These are phyloP conservation scores for Irena cyanogastra DNA, from an alignment of 2,113 vertebrate species.

Conservation along the genomic window DNA sequence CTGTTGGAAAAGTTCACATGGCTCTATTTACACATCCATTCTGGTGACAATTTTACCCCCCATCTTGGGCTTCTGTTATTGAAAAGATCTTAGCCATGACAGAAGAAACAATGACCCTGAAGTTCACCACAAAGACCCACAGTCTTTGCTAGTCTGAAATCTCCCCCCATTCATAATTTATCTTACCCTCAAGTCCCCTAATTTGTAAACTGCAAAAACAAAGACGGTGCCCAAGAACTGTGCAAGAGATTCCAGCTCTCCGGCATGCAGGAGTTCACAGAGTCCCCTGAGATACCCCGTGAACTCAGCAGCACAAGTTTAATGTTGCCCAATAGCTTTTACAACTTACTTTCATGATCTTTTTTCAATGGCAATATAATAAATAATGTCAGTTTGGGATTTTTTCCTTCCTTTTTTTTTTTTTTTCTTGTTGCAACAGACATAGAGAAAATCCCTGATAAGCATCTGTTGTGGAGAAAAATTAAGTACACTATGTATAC, in stretches of 20 bases:
- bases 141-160: conserved; percentile 26
- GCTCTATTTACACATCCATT: background rate
- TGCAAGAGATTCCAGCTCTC: conserved; percentile 14
- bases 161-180: conserved; percentile 36
- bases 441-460: conserved; percentile 31
- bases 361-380: conserved; percentile 53
- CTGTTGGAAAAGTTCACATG: background rate
- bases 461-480: conserved; percentile 22
- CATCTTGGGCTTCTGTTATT: background rate
- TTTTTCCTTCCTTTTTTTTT: background rate
- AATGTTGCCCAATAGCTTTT: conserved; percentile 62
- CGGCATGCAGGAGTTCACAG: background rate
- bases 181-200: conserved; percentile 58
- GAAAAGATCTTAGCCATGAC: conserved; percentile 3
- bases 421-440: background rate
- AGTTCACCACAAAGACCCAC: conserved; percentile 6
- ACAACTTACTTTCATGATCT: conserved; percentile 51
- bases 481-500: conserved; percentile 8
- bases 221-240: conserved; percentile 33
- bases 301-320: conserved; percentile 63
- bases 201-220: conserved; percentile 60
- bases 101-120: conserved; percentile 19
- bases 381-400: conserved; percentile 47
- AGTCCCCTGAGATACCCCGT: conserved; percentile 43
- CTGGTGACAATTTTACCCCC: background rate